Conservation (phyloP, 1,140 invertebrate genomes). For the Agraylea sexmaculata region DNA sequence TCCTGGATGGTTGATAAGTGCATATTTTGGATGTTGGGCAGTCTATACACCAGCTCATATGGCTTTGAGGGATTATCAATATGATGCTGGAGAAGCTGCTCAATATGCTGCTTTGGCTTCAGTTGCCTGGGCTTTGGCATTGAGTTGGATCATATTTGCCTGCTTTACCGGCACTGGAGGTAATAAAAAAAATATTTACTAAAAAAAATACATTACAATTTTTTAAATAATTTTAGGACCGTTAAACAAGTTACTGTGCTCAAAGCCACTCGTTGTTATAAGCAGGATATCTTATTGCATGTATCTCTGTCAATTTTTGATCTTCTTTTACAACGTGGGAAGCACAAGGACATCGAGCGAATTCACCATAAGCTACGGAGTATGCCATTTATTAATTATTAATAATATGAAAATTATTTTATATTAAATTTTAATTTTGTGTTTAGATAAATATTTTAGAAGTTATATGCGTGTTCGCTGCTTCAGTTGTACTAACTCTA, state of each 20-base stretch:
- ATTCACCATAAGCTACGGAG: conserved; percentile 40
- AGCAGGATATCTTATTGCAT: conserved; percentile 60
- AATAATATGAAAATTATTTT: conserved; percentile 2
- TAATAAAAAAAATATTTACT: conserved; percentile 21
- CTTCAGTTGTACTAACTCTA: conserved; percentile 47
- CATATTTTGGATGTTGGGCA: conserved; percentile 39
- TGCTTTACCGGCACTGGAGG: conserved; percentile 47
- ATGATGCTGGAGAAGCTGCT: conserved; percentile 46
- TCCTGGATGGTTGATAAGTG: conserved; percentile 43
- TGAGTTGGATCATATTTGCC: conserved; percentile 54
- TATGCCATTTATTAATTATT: conserved; percentile 27
- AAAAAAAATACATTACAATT: conserved; percentile 6
- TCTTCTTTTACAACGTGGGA: conserved; percentile 51
- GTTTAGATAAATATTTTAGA: conserved; percentile 33
- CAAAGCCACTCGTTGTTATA: conserved; percentile 48
- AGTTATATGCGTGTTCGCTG: conserved; percentile 33
- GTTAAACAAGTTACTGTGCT: conserved; percentile 53
- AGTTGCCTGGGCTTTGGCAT: conserved; percentile 43
- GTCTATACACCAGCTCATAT: conserved; percentile 47
- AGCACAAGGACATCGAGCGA: conserved; percentile 41
- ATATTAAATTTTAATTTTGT: conserved; percentile 10
- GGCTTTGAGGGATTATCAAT: conserved; percentile 46
- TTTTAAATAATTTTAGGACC: conserved; percentile 36
- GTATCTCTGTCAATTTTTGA: conserved; percentile 61
- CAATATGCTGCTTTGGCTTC: conserved; percentile 53